Percentiles rank a stretch among this genome's conserved stretches.
phyloP scores from a whole-genome alignment of 2,113 vertebrate genomes.

The Spea multiplicata region DNA sequence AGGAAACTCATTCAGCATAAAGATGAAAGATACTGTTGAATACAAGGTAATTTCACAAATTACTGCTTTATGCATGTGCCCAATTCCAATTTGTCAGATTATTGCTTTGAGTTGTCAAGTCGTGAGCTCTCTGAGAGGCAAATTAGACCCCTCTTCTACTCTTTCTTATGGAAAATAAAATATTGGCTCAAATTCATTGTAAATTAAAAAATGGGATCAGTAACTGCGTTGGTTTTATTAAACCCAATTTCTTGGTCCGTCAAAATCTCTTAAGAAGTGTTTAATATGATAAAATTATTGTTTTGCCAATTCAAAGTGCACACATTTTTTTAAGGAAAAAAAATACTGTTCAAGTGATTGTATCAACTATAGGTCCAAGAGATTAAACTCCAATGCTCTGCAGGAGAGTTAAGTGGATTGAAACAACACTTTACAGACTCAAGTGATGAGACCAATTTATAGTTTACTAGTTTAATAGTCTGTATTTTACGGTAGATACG shows the following conservation, averaged over 20 bases:
- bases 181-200: slow-evolving; percentile 40
- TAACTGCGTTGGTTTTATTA: slow-evolving; percentile 1
- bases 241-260: slow-evolving; percentile 6
- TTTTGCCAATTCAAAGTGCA: background rate
- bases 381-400: too few species aligned
- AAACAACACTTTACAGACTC: too few species aligned
- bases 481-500: too few species aligned
- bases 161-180: slow-evolving; percentile 51
- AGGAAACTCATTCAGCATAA: slow-evolving; percentile 72
- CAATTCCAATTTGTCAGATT: slow-evolving; percentile 73
- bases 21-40: slow-evolving; percentile 78
- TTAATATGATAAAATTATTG: slow-evolving; percentile 23
- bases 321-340: background rate
- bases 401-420: too few species aligned
- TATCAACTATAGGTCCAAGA: too few species aligned
- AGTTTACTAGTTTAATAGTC: too few species aligned
- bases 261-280: slow-evolving; percentile 14
- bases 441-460: too few species aligned
- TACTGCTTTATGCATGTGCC: slow-evolving; percentile 71
- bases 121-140: slow-evolving; percentile 39
- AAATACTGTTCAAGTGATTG: background rate
- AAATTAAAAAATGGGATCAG: background rate
- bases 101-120: slow-evolving; percentile 54
- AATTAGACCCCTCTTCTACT: slow-evolving; percentile 38
- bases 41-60: slow-evolving; percentile 77